These are phyloP conservation scores for Petrosia ficiformis DNA, from an alignment of 37 sponge, comb jelly and placozoan genomes.

Conservation along the genomic window DNA sequence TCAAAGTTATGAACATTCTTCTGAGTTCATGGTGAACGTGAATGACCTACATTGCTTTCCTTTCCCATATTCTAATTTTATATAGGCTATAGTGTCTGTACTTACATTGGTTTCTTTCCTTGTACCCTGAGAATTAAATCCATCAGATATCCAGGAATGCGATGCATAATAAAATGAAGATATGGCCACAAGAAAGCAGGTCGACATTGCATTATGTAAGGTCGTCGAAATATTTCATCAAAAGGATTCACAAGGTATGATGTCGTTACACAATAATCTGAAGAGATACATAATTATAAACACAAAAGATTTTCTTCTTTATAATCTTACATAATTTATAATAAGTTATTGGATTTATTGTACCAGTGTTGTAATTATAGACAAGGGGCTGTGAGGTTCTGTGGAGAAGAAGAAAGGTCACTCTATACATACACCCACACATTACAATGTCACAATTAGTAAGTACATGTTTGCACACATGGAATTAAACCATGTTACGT, in stretches of 20 bases:
- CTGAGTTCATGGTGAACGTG: too few species aligned
- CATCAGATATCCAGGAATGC: slow-evolving; percentile 66
- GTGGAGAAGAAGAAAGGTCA: too few species aligned
- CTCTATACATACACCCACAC: too few species aligned
- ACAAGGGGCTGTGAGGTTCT: slow-evolving; percentile 45
- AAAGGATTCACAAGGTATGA: slow-evolving; percentile 38
- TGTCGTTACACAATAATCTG: slow-evolving; percentile 34
- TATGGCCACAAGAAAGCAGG: slow-evolving; percentile 38
- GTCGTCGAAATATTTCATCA: slow-evolving; percentile 65
- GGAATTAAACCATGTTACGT: too few species aligned
- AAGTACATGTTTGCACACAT: too few species aligned
- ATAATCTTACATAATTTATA: too few species aligned
- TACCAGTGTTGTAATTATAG: slow-evolving; percentile 64
- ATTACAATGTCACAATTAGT: too few species aligned
- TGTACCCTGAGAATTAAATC: slow-evolving; percentile 48
- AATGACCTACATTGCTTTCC: slow-evolving; percentile 68
- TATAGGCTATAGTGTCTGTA: too few species aligned
- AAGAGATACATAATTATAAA: too few species aligned
- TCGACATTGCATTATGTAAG: slow-evolving; percentile 21
- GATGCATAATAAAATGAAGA: slow-evolving; percentile 59
- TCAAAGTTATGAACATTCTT: too few species aligned
- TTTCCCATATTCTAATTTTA: slow-evolving; percentile 50
- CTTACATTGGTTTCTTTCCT: slow-evolving; percentile 70
- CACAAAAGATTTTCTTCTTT: too few species aligned
- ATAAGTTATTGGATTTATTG: slow-evolving; percentile 50